These are phyloP conservation scores for Zonitis immaculata DNA, from an alignment of 2,888 invertebrate species.

Conservation along the genomic window DNA sequence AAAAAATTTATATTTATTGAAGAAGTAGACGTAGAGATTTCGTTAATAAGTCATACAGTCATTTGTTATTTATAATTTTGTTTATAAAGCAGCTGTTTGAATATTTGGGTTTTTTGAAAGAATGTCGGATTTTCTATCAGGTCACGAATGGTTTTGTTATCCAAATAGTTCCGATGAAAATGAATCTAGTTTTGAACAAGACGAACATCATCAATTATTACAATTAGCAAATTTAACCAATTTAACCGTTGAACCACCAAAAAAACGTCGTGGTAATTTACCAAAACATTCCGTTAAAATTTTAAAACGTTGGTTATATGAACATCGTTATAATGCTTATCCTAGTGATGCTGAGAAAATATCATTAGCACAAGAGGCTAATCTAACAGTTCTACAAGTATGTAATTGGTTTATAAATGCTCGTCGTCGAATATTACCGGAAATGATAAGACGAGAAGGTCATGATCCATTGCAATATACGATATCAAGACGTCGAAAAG, in stretches of 20 bases:
- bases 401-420: slow-evolving; percentile 98
- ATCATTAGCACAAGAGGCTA: slow-evolving; percentile 78
- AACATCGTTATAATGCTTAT: slow-evolving; percentile 92
- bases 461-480: slow-evolving; percentile 90
- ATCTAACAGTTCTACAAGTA: slow-evolving; percentile 83
- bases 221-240: slow-evolving; percentile 37
- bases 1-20: neutral
- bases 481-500: slow-evolving; percentile 83
- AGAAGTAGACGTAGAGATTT: neutral
- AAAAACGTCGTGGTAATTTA: slow-evolving; percentile 84
- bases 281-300: slow-evolving; percentile 92
- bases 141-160: slow-evolving; percentile 38
- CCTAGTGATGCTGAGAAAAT: slow-evolving; percentile 91
- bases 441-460: slow-evolving; percentile 89
- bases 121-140: slow-evolving; percentile 33
- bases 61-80: neutral
- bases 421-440: slow-evolving; percentile 83
- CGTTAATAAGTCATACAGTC: neutral
- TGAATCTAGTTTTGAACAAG: slow-evolving; percentile 41
- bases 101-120: neutral
- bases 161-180: slow-evolving; percentile 41
- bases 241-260: slow-evolving; percentile 50
- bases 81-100: too few relatives aligned
- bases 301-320: slow-evolving; percentile 87
- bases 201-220: slow-evolving; percentile 36